Conservation (phyloP, 2,888 invertebrate genomes). For the Torymus tubicola region DNA sequence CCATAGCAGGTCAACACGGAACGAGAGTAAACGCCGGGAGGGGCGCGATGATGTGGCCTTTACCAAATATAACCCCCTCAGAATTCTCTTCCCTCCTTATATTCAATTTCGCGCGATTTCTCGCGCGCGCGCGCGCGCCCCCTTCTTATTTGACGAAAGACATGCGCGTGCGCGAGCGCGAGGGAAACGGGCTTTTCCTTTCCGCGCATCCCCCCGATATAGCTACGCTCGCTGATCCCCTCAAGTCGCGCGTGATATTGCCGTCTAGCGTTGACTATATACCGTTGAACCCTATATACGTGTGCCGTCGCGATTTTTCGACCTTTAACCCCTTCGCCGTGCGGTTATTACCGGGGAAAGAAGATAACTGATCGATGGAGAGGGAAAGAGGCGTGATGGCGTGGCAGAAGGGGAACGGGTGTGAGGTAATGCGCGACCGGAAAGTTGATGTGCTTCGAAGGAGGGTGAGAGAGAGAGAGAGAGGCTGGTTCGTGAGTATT, state of each 20-base stretch:
- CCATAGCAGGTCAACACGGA: slow-evolving; percentile 27
- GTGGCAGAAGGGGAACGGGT: neutral
- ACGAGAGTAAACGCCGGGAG: slow-evolving; percentile 1
- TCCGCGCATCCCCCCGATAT: too few relatives aligned
- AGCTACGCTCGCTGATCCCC: neutral
- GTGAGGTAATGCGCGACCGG: too few relatives aligned
- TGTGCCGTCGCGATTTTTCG: slow-evolving; percentile 6
- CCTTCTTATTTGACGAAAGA: slow-evolving; percentile 27
- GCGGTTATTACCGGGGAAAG: neutral
- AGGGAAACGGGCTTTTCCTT: neutral
- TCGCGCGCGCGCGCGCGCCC: neutral
- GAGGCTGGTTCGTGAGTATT: too few relatives aligned
- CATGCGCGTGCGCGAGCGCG: neutral
- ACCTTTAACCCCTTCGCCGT: neutral
- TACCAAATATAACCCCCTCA: slow-evolving; percentile 20
- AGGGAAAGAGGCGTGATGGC: too few relatives aligned
- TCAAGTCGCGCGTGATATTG: slow-evolving; percentile 52
- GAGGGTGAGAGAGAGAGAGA: too few relatives aligned
- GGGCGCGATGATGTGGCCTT: slow-evolving; percentile 4
- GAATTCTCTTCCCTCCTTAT: neutral
- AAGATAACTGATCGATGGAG: too few relatives aligned
- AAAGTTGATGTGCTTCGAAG: too few relatives aligned
- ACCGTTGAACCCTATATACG: neutral
- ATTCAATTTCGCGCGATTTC: slow-evolving; percentile 24
- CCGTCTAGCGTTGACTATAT: neutral